phyloP scores from a whole-genome alignment of 2,113 vertebrate genomes.

The Gnathonemus longibarbis region DNA sequence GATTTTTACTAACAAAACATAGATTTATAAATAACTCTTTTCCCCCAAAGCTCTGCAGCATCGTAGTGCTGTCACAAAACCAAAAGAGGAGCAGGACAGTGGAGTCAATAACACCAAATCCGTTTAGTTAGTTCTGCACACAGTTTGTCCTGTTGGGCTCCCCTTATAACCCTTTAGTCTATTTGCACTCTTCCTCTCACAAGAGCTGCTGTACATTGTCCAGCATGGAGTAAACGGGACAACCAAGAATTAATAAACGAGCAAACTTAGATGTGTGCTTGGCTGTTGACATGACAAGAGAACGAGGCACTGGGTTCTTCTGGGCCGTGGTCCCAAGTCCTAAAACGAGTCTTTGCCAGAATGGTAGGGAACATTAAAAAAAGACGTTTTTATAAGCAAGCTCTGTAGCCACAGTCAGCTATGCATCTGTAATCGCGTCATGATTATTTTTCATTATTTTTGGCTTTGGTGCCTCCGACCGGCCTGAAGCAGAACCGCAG shows the following conservation, averaged over 20 bases:
- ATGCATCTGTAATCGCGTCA: background rate
- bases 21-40: background rate
- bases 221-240: background rate
- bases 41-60: background rate
- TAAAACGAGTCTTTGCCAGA: background rate
- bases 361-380: background rate
- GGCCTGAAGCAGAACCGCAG: background rate
- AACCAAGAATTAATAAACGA: background rate
- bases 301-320: background rate
- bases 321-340: background rate
- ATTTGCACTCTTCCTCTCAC: background rate
- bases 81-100: background rate
- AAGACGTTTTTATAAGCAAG: background rate
- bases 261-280: background rate
- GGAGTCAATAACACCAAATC: background rate
- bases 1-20: background rate
- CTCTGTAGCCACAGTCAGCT: background rate
- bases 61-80: background rate
- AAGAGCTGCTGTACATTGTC: background rate
- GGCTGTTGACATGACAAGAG: background rate
- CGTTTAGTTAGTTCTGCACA: background rate
- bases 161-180: background rate
- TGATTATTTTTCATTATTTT: background rate
- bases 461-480: background rate
- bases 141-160: background rate